Percentiles rank a stretch among this genome's conserved stretches.
Evolutionary conservation across 2,888 invertebrate species (phyloP).

Genomic region (Polylopha cassiicola): DNA sequence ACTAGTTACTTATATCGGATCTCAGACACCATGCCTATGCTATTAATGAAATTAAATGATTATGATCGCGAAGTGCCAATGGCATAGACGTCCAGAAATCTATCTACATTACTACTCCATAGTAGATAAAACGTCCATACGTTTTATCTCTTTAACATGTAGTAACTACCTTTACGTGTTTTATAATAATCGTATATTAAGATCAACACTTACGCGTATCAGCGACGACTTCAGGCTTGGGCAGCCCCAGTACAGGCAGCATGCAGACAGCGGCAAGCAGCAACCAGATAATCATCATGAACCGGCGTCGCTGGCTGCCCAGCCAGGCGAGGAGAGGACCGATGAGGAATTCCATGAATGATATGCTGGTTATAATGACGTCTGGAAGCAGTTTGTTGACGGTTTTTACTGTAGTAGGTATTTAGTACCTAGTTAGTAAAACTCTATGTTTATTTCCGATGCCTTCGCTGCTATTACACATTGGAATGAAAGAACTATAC

Average conservation of each 20-base stretch:
- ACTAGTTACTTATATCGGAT: too few relatives aligned
- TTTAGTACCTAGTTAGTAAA: not conserved
- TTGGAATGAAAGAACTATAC: too few relatives aligned
- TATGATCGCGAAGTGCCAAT: too few relatives aligned
- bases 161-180: too few relatives aligned
- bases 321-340: conserved; percentile 11
- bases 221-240: not conserved
- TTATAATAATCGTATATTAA: too few relatives aligned
- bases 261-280: not conserved
- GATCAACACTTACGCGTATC: conserved; percentile 15
- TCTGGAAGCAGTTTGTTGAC: not conserved
- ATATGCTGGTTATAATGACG: conserved; percentile 10
- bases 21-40: too few relatives aligned
- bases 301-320: conserved; percentile 5
- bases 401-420: not conserved
- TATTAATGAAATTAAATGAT: too few relatives aligned
- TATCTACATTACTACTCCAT: too few relatives aligned
- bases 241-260: conserved; percentile 4
- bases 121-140: too few relatives aligned
- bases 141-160: too few relatives aligned
- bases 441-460: not conserved
- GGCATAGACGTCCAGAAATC: too few relatives aligned
- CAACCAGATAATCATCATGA: conserved; percentile 1
- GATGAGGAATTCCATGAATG: conserved; percentile 8
- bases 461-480: not conserved